Evolutionary conservation across 2,888 invertebrate genomes (phyloP), one percentile per base, ranked within the genome.

Genomic region (Drosophila percnosoma): DNA sequence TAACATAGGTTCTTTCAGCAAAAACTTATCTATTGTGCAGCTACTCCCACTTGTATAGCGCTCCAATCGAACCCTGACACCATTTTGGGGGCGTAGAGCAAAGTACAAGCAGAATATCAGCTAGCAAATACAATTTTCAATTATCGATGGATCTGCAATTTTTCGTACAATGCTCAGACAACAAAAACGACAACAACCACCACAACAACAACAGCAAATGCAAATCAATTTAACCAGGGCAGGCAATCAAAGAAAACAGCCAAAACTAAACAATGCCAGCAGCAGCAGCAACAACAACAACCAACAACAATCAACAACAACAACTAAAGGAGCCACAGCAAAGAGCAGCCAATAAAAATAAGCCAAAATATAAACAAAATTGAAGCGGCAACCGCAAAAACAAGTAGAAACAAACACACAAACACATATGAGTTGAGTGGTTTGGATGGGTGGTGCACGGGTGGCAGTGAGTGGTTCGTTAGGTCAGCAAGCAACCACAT

Each of bases 301-400:
- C 10, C 29, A 10, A 10, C 31, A 31, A 31, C 10, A 31, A 31
- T 10, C 45, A 66, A 52, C n/a, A 57, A 38, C 33, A 38, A 40
- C 49, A 67, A 24, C 61, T 49, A 53, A 70, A 55, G 55, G 59
- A 57, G 73, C 66, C 65, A 66, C 62, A 76, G 68, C 66, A 71
- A 62, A 80, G 72, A 83, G 68, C 66, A 64, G 75, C 75, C 75
- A 82, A 84, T 84, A 82, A 84, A 82, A 82, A 84, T 80, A 82
- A 82, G 80, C 82, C 80, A 82, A 82, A 84, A 84, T 80, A 82
- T 82, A 84, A 84, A 82, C 84, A 82, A 84, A 83, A 83, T 82
- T 83, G 77, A 69, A 69, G 71, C 65, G 66, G 75, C 48, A 80
- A 83, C 80, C 83, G 66, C 84, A 82, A 64, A 67, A 64, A 71